Conservation (phyloP, 1,140 invertebrate species). For the Coptotermes formosanus region DNA sequence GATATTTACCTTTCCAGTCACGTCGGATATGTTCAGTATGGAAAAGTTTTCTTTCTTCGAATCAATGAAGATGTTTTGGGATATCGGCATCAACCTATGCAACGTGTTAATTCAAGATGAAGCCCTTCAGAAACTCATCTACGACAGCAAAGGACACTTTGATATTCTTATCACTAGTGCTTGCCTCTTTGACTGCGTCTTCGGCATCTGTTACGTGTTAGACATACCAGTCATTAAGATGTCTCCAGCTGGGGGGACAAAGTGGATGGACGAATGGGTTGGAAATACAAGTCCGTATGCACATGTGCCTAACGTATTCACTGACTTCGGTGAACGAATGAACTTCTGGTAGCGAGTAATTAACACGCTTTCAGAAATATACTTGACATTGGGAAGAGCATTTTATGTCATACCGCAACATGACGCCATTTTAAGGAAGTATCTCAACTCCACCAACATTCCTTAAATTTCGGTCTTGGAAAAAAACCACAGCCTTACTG, state of each 20-base stretch:
- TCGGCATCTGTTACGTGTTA: background rate
- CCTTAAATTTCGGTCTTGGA: no score
- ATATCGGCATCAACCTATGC: background rate
- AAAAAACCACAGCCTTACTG: no score
- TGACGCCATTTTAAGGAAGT: no score
- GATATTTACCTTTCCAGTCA: no score
- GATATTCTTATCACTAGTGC: background rate
- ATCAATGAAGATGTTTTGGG: background rate
- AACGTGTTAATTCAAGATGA: background rate
- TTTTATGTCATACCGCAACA: no score
- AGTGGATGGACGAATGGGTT: background rate
- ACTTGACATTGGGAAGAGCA: no score
- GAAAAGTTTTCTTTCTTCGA: background rate
- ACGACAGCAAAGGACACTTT: background rate
- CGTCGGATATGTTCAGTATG: background rate
- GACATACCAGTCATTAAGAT: background rate
- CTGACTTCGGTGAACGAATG: conserved; percentile 37
- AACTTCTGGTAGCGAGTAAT: background rate
- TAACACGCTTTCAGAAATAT: background rate
- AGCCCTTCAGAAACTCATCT: background rate
- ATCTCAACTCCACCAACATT: no score
- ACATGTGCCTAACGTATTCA: conserved; percentile 38
- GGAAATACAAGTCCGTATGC: conserved; percentile 36
- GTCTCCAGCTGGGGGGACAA: background rate
- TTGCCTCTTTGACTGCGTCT: background rate